Evolutionary conservation across 2,888 invertebrate genomes (phyloP), one percentile per base, ranked within the genome.

Genomic region (Lasius platythorax): DNA sequence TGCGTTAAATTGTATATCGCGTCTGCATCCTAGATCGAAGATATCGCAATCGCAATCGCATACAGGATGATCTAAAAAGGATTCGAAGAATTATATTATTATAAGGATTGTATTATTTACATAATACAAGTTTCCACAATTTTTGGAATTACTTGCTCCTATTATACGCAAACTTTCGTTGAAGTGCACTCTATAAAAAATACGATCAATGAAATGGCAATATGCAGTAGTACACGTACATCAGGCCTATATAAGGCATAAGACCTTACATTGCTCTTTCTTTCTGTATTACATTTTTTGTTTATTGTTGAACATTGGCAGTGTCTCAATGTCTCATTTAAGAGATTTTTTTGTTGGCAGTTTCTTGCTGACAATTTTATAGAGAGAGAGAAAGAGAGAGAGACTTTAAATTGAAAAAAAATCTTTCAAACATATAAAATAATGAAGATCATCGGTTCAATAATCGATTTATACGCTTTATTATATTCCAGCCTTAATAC

Each of bases 141-240:
- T 87, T 53, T 75, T 81, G 83, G 28, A 84, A 75, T 78, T 63
- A 74, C 63, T 66, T 73, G 88, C 85, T 37, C 5, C 37, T 37
- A 83, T 87, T 61, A 50, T 73, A 83, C 73, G 63, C 87, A 81
- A 88, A 89, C 87, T 89, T 89, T 89, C 89, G 87, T 89, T 76
- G 33, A 70, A 66, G 33, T 64, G 61, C 40, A 75, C 63, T 82
- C 86, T 83, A 82, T 82, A 82, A 83, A 23, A 87, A 86, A 82
- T 56, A 46, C 61, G 85, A 50, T 66, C 78, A 87, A 82, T 61
- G 61, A 58, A 83, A 68, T 63, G 23, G 23, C 23, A 23, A 23
- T 23, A 23, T 23, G 81, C 83, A 73, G 89, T 78, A 83, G n/a
- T 40, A 23, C 11, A 66, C 30, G 33, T 23, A 46, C 33, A 33